Evolutionary conservation across 1,140 invertebrate species (phyloP).

Genomic region (Paraescarpia echinospica): DNA sequence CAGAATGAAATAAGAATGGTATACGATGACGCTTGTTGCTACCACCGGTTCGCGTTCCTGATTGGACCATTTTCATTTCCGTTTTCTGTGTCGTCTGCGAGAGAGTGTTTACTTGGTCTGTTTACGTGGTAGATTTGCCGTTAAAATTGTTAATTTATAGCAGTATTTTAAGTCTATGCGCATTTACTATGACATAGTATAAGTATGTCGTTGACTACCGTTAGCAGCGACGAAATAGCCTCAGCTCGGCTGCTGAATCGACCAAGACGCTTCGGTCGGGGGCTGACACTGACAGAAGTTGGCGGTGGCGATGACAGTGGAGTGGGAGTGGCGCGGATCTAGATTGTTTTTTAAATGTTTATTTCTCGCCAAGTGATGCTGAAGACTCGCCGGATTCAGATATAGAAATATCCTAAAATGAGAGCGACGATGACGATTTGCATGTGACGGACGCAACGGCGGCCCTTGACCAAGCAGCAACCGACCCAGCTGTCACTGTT

Average conservation of each 20-base stretch:
- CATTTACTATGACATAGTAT: not conserved
- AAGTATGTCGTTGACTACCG: not conserved
- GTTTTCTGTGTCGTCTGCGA: not conserved
- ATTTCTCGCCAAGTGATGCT: not conserved
- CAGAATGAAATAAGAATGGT: not conserved
- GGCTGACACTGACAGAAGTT: too few species aligned
- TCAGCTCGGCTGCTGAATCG: not conserved
- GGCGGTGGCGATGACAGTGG: too few species aligned
- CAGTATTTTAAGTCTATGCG: not conserved
- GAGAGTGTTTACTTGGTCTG: not conserved
- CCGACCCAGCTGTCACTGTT: not conserved
- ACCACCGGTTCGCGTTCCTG: not conserved
- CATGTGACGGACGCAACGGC: not conserved
- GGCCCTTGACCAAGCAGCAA: not conserved
- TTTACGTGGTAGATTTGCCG: not conserved
- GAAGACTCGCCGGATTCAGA: not conserved
- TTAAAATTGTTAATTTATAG: not conserved
- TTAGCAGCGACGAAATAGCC: not conserved
- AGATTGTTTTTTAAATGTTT: not conserved
- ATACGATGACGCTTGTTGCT: not conserved
- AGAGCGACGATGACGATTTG: not conserved
- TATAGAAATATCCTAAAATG: not conserved
- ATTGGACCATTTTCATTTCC: not conserved
- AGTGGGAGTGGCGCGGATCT: too few species aligned
- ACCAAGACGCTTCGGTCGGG: too few species aligned